Percentiles rank a stretch among this genome's conserved stretches.
Evolutionary conservation across 2,888 invertebrate species (phyloP).

Genomic region (Drosophila stalkeri): DNA sequence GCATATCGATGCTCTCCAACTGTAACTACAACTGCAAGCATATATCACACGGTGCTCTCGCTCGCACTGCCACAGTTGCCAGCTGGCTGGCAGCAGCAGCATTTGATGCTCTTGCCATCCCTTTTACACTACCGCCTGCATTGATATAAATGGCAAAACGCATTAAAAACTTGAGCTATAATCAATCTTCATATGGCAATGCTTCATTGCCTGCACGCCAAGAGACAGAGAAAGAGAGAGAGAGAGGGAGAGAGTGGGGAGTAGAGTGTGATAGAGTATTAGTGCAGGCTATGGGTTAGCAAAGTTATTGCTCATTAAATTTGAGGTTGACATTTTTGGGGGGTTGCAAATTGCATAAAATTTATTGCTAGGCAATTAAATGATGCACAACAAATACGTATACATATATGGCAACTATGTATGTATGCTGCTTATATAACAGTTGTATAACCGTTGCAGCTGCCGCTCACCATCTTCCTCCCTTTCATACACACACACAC

Average conservation of each 20-base stretch:
- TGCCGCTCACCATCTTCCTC: background rate
- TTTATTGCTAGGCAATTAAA: constrained; percentile 64
- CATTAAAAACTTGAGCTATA: constrained; percentile 75
- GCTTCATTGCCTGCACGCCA: constrained; percentile 60
- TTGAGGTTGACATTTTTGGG: constrained; percentile 21
- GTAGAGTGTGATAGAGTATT: background rate
- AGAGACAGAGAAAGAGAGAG: background rate
- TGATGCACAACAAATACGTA: constrained; percentile 41
- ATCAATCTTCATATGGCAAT: constrained; percentile 74
- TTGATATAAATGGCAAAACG: constrained; percentile 78
- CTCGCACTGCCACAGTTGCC: constrained; percentile 4
- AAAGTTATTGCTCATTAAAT: constrained; percentile 71
- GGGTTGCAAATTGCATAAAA: constrained; percentile 15
- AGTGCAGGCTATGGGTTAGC: constrained; percentile 3
- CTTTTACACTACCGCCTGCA: constrained; percentile 57
- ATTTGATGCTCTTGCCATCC: constrained; percentile 34
- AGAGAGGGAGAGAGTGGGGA: background rate
- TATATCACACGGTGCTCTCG: constrained; percentile 29
- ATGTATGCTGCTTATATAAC: constrained; percentile 18
- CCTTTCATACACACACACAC: background rate
- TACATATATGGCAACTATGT: constrained; percentile 3
- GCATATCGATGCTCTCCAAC: constrained; percentile 34
- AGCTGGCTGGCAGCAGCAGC: constrained; percentile 10
- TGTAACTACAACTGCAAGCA: constrained; percentile 47
- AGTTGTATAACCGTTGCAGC: constrained; percentile 43